These are phyloP conservation scores for Timema podura DNA, from an alignment of 2,888 invertebrate species.

Conservation along the genomic window DNA sequence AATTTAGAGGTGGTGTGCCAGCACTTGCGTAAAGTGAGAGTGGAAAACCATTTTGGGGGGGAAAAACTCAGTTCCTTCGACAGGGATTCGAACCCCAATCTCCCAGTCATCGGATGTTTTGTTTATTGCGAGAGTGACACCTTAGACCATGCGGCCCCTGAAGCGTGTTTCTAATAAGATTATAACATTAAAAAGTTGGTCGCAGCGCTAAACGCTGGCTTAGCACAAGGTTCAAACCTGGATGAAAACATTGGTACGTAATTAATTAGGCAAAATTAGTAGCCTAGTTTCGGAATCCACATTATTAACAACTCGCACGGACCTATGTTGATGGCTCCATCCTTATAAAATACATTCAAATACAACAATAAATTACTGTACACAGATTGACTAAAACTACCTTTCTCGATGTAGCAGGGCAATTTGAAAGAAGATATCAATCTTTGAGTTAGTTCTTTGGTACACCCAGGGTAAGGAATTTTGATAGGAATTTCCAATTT, in stretches of 20 bases:
- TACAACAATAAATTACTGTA: constrained; percentile 26
- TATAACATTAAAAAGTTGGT: too few relatives aligned
- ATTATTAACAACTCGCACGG: neutral
- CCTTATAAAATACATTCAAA: neutral
- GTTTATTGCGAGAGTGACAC: too few relatives aligned
- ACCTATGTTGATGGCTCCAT: neutral
- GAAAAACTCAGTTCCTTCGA: too few relatives aligned
- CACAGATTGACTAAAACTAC: constrained; percentile 41
- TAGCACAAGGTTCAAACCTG: neutral
- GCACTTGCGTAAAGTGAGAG: too few relatives aligned
- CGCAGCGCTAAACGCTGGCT: neutral
- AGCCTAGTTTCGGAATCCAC: neutral
- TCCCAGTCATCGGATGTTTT: too few relatives aligned
- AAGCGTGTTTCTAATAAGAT: too few relatives aligned
- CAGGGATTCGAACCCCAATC: too few relatives aligned
- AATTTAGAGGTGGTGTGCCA: too few relatives aligned
- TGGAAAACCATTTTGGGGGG: too few relatives aligned
- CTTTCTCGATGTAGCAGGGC: constrained; percentile 64
- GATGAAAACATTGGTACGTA: neutral
- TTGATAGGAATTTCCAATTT: constrained; percentile 58
- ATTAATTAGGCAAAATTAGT: neutral
- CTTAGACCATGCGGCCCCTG: too few relatives aligned
- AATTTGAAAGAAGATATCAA: constrained; percentile 64
- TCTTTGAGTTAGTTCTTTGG: constrained; percentile 61
- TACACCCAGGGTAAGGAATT: constrained; percentile 56